Evolutionary conservation across 2,888 invertebrate species (phyloP), one percentile per base, ranked within the genome.

Genomic region (Eumacrocentrus americanus): DNA sequence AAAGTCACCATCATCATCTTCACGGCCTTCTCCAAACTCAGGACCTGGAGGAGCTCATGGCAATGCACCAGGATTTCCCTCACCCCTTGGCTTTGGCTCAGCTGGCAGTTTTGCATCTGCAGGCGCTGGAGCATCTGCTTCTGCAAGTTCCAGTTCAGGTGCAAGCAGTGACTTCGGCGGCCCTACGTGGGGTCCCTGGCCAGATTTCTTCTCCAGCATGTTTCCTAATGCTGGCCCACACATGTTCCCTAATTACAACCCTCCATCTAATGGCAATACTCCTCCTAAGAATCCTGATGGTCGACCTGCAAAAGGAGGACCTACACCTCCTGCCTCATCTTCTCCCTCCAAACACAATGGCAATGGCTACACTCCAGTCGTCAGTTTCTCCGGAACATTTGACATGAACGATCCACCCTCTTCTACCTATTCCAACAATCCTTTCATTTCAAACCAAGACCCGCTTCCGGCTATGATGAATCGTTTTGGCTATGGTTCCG

Each of bases 41-140:
- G 29, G 11, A 5, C 50, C 61, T 3, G 20, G 22, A 1, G 4
- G 38, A 38, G 34, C 51, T 22, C 23, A 12, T 12, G 11, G 2
- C 3, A 25, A 25, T 25, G 14, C 20, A 7, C 46, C 46, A 25
- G 18, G 12, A 23, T 48, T 16, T 1, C 62, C 56, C 0, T 18
- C n/a, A 2, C 61, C 62, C 6, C 57, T 46, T 22, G 65, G 56
- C 4, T 63, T 61, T 18, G 64, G 65, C 14, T 44, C 57, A 11
- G 60, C 64, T 1, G 56, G 58, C 7, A 61, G 67, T 60, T 63
- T 64, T 40, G 58, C 63, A 25, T 56, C 62, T 11, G 58, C 61
- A 7, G 50, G 53, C 4, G 60, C 65, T 2, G 38, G 42, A 14
- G 60, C 53, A 6, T 56, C 38, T 18, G 59, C 53, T 14, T 38